Evolutionary conservation across 23 tunicate species (phyloP), one percentile per base, ranked within the genome.

Genomic region (Trididemnum miniatum): DNA sequence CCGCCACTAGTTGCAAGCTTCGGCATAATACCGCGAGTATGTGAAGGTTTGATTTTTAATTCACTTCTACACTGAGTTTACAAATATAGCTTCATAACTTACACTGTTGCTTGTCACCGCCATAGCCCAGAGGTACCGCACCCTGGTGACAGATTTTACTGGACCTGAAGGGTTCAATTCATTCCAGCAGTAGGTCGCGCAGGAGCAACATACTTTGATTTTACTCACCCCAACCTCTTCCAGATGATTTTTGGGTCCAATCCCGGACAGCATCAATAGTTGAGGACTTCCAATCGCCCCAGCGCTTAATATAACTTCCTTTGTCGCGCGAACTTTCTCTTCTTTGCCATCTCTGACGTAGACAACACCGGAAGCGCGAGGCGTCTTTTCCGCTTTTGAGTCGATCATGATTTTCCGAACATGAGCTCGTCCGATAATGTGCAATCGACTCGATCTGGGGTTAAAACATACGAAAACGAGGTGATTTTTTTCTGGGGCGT

Each of bases 251-350:
- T 79, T 74, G 1, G 86, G 87, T 12, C 97, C 97, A 15, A 92
- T 79, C 22, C 97, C 97, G 20, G 92, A 87, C 24, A 87, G 80
- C 97, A 92, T 83, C 1, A 92, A 80, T n/a, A 92, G 35, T n/a
- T 92, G 92, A 3, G 97, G 97, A 26, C 86, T 87, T 50, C 89
- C 92, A 54, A 87, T 29, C 0, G 83, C 89, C 7, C 97, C 97
- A 0, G 77, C 97, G 51, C 92, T 81, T 33, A 92, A 31, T 0
- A 92, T 83, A 26, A 87, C 82, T 75, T 92, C 97, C 35, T 92
- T 92, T 26, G 27, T 71, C 12, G 86, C 92, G 9, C 33, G 15
- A 5, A 87, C 97, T 34, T 29, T 50, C 22, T 33, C 1, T 24
- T 79, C 78, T 62, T 80, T 38, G 22, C 76, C 92, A 63, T 78